phyloP scores from a whole-genome alignment of 2,888 invertebrate genomes.

The Pheosia gnoma region DNA sequence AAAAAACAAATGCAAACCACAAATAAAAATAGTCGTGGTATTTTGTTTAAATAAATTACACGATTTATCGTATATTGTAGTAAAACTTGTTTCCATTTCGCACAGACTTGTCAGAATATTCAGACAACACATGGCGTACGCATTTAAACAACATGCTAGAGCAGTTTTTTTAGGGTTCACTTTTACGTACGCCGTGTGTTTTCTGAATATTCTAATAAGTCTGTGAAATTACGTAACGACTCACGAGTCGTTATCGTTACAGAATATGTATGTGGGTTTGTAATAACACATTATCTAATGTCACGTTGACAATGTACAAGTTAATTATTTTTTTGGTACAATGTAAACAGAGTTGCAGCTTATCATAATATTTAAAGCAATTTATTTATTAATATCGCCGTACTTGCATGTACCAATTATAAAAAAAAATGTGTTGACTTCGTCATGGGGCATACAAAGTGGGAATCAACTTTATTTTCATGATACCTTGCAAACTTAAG shows the following conservation, averaged over 20 bases:
- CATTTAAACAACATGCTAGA: too few relatives aligned
- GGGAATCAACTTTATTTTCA: neutral
- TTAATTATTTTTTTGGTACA: slow-evolving; percentile 11
- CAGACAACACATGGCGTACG: too few relatives aligned
- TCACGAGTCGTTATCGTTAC: slow-evolving; percentile 36
- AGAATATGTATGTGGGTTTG: slow-evolving; percentile 14
- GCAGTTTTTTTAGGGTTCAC: too few relatives aligned
- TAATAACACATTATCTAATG: slow-evolving; percentile 12
- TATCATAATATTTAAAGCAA: neutral
- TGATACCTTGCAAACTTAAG: slow-evolving; percentile 21
- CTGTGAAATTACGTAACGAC: slow-evolving; percentile 40
- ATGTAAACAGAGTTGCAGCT: neutral
- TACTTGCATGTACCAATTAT: slow-evolving; percentile 14
- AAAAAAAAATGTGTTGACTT: slow-evolving; percentile 5
- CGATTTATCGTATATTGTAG: too few relatives aligned
- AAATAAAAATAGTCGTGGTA: too few relatives aligned
- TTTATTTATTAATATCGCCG: neutral
- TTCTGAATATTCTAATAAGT: too few relatives aligned
- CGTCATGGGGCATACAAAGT: neutral
- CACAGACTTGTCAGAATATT: too few relatives aligned
- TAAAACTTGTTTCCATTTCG: too few relatives aligned
- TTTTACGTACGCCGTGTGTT: too few relatives aligned
- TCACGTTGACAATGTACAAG: slow-evolving; percentile 9
- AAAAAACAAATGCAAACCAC: too few relatives aligned
- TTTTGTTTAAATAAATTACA: too few relatives aligned